Percentiles rank a stretch among this genome's conserved stretches.
phyloP scores from a whole-genome alignment of 1,140 invertebrate genomes.

The Trachelipus rathkii region DNA sequence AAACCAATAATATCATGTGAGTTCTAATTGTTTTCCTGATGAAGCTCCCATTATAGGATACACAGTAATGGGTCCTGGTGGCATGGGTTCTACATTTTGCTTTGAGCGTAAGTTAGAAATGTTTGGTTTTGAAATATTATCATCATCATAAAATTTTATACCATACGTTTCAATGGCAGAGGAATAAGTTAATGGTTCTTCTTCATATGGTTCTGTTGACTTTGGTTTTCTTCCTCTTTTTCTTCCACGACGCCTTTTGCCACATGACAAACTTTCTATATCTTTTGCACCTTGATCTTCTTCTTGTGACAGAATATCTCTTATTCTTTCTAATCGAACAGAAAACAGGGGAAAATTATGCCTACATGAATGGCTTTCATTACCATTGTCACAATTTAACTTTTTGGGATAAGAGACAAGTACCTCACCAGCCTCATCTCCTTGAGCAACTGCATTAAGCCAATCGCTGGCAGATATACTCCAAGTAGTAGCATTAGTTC shows the following conservation, averaged over 20 bases:
- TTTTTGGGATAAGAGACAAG: conserved; percentile 52
- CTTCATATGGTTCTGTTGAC: no score
- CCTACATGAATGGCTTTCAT: conserved; percentile 47
- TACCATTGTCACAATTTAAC: conserved; percentile 48
- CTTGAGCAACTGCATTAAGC: conserved; percentile 53
- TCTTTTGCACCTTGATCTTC: neutral
- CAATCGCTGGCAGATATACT: conserved; percentile 46
- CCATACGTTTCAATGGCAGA: conserved; percentile 14
- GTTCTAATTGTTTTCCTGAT: no score
- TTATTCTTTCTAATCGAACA: conserved; percentile 23
- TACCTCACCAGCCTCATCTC: conserved; percentile 53
- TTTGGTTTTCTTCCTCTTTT: no score
- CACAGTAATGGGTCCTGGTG: conserved; percentile 26
- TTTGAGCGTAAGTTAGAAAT: neutral
- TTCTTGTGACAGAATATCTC: neutral
- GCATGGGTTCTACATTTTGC: conserved; percentile 25
- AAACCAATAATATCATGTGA: no score
- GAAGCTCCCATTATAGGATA: conserved; percentile 33
- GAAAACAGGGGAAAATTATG: conserved; percentile 29
- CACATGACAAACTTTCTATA: no score
- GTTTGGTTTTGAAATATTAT: conserved; percentile 11
- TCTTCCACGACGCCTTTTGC: no score
- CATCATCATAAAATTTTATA: conserved; percentile 27
- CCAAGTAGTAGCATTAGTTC: conserved; percentile 44
- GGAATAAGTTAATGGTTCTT: conserved; percentile 6